Evolutionary conservation across 2,797 vertebrate genomes (phyloP), one percentile per base, ranked within the genome.

Genomic region (Phoebastria nigripes): DNA sequence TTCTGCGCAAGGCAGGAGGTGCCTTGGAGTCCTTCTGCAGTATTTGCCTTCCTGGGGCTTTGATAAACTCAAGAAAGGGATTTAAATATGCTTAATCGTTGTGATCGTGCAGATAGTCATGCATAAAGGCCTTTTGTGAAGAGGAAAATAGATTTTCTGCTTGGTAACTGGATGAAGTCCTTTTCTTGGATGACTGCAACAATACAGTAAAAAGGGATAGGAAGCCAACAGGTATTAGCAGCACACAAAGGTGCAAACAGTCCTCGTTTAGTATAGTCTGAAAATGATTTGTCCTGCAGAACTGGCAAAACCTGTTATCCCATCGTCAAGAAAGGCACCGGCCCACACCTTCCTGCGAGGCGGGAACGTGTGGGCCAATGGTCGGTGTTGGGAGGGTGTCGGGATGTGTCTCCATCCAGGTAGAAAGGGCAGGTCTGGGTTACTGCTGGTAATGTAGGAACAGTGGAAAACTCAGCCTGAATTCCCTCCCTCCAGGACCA

Each of bases 71-170:
- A 46, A 83, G 63, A 41, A 77, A 65, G 29, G 49, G 52, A 65
- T 86, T 91, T 67, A 93, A 74, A 63, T 65, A 8, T 16, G 26
- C 41, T 58, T 93, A 67, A 78, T 94, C 4, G 2, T 42, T 29
- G 67, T 21, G 72, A 74, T 86, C 0, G 0, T 71, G 65, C 44
- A 83, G 76, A 78, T 35, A 78, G 59, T 71, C 16, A 3, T 25
- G n/a, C 20, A 80, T 70, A 91, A 90, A 93, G 76, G 59, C 35
- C 29, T 86, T 93, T 84, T 79, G 42, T 82, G 77, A 70, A 77
- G 62, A 91, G 61, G 31, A 79, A 93, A 82, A 55, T 29, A 54
- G 35, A 14, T 70, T 91, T 96, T 96, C 72, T 82, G 47, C 29
- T 67, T n/a, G 25, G 26, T 62, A 76, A 66, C 54, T 69, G 76